Conservation (phyloP, 2,888 invertebrate species). For the Tetramorium bicarinatum region DNA sequence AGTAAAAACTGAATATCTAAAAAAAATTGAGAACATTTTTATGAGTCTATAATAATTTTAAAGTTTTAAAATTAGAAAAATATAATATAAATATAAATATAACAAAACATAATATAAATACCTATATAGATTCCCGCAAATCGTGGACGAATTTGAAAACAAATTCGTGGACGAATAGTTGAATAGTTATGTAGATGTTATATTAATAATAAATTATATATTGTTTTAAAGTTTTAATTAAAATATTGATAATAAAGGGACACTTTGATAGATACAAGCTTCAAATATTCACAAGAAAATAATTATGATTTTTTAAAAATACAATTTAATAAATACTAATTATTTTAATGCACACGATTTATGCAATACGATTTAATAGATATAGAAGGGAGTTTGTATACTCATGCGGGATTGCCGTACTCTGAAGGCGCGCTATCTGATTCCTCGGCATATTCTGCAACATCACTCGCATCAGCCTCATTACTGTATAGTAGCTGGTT, state of each 20-base stretch:
- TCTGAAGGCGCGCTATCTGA: constrained; percentile 76
- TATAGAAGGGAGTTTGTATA: constrained; percentile 68
- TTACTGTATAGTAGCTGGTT: constrained; percentile 85
- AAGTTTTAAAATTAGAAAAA: neutral
- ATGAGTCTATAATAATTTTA: no score
- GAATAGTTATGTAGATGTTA: neutral
- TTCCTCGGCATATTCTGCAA: constrained; percentile 80
- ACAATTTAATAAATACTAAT: constrained; percentile 64
- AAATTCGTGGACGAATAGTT: neutral
- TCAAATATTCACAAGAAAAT: neutral
- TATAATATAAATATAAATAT: no score
- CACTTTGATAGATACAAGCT: neutral
- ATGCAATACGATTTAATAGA: constrained; percentile 56
- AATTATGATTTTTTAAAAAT: neutral
- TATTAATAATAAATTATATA: neutral
- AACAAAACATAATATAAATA: neutral
- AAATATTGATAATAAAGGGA: neutral
- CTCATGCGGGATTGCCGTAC: constrained; percentile 70
- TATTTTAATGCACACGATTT: neutral
- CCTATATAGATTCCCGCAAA: neutral
- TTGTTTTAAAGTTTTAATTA: neutral
- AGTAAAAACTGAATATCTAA: no score
- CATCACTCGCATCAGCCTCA: constrained; percentile 84
- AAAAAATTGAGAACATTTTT: no score
- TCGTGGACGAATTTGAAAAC: no score